phyloP scores from a whole-genome alignment of 37 sponge, comb jelly and placozoan genomes.

The Hexactinellida sp. region DNA sequence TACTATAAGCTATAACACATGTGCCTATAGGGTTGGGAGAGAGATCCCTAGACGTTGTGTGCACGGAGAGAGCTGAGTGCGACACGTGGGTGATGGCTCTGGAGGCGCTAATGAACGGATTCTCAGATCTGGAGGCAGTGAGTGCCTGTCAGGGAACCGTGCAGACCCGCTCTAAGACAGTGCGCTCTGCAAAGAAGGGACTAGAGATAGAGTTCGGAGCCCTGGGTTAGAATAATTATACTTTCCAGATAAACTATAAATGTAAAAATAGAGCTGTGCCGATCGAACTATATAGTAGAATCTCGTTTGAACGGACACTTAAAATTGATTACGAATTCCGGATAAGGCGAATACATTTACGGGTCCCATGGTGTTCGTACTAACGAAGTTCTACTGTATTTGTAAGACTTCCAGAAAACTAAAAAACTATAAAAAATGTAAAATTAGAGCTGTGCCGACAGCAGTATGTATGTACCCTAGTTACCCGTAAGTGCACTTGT shows the following conservation, averaged over 20 bases:
- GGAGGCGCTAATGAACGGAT: constrained; percentile 55
- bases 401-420: not conserved
- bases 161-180: not conserved
- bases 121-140: constrained; percentile 37
- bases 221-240: not conserved
- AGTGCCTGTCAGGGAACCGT: not conserved
- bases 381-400: too few species aligned
- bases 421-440: too few species aligned
- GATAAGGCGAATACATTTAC: too few species aligned
- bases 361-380: too few species aligned
- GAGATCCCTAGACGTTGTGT: constrained; percentile 65
- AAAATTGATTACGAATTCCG: too few species aligned
- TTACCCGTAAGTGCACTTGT: too few species aligned
- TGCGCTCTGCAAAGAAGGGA: not conserved
- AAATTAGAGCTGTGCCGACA: too few species aligned
- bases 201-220: constrained; percentile 13
- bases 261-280: too few species aligned
- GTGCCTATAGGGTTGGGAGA: constrained; percentile 9
- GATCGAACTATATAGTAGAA: too few species aligned
- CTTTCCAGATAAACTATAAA: not conserved
- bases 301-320: too few species aligned
- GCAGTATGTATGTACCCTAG: too few species aligned
- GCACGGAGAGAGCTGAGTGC: constrained; percentile 62
- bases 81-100: constrained; percentile 62
- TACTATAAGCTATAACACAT: not conserved